These are phyloP conservation scores for Drosophila teissieri DNA, from an alignment of 1,140 invertebrate genomes.

Conservation along the genomic window DNA sequence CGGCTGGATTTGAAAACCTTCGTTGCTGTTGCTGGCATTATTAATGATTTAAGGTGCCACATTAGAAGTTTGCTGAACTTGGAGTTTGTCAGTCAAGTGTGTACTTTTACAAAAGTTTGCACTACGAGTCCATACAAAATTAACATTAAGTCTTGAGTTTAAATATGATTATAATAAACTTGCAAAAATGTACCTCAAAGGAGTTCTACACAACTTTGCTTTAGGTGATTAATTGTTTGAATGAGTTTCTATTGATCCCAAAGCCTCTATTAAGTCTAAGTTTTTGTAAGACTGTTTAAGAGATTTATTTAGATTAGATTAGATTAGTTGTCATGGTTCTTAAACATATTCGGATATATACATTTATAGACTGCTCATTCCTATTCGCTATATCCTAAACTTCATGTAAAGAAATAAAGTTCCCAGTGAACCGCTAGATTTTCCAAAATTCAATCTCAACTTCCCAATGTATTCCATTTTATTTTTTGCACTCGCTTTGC, in stretches of 20 bases:
- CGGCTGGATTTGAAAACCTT: not conserved
- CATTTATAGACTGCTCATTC: not conserved
- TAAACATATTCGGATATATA: too few relatives aligned
- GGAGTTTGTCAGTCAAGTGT: too few relatives aligned
- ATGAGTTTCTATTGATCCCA: too few relatives aligned
- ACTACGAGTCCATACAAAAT: too few relatives aligned
- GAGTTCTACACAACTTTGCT: too few relatives aligned
- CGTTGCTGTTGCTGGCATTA: constrained; percentile 8
- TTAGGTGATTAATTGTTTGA: not conserved
- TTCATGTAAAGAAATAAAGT: not conserved
- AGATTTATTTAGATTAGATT: too few relatives aligned
- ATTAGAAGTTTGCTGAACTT: not conserved
- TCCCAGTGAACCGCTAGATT: constrained; percentile 4
- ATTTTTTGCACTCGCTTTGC: constrained; percentile 20
- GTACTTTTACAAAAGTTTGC: not conserved
- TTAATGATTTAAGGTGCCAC: constrained; percentile 7
- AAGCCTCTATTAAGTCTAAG: too few relatives aligned
- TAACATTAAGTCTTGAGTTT: too few relatives aligned
- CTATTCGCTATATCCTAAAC: not conserved
- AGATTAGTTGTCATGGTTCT: too few relatives aligned
- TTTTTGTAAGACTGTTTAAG: too few relatives aligned
- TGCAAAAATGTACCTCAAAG: too few relatives aligned
- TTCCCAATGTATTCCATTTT: constrained; percentile 22
- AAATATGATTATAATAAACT: too few relatives aligned
- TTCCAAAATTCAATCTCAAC: not conserved